Percentiles rank a stretch among this genome's conserved stretches.
Evolutionary conservation across 1,140 invertebrate genomes (phyloP).

Genomic region (Megalopta genalis): DNA sequence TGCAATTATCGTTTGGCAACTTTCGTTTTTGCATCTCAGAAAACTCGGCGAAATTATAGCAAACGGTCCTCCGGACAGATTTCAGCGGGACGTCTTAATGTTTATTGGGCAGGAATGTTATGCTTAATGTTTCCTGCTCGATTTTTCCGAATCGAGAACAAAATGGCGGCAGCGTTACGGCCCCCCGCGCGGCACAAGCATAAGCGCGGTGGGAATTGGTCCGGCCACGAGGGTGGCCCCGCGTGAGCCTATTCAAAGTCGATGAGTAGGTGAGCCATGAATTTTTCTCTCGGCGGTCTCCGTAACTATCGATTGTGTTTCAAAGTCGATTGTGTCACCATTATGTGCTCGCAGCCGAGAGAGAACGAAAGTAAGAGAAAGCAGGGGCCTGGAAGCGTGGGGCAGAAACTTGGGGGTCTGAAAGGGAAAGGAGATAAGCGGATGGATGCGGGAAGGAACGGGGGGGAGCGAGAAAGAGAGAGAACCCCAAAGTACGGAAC

Average conservation of each 20-base stretch:
- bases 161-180: conserved; percentile 46
- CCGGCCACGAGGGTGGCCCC: conserved; percentile 39
- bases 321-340: conserved; percentile 70
- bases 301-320: conserved; percentile 69
- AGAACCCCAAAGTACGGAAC: conserved; percentile 67
- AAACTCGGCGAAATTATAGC: too few relatives aligned
- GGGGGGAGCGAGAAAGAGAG: conserved; percentile 38
- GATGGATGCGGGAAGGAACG: conserved; percentile 22
- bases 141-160: conserved; percentile 35
- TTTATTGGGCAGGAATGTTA: too few relatives aligned
- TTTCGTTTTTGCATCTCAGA: too few relatives aligned
- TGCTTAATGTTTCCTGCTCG: too few relatives aligned
- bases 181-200: background rate
- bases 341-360: conserved; percentile 56
- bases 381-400: conserved; percentile 12
- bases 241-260: conserved; percentile 60
- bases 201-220: conserved; percentile 37
- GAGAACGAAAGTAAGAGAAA: conserved; percentile 47
- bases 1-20: too few relatives aligned
- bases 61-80: too few relatives aligned
- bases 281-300: conserved; percentile 61
- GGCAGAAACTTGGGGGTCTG: conserved; percentile 33
- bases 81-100: too few relatives aligned
- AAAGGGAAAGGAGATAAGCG: conserved; percentile 43
- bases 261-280: conserved; percentile 59